Conservation (phyloP, 2,113 vertebrate species). For the Pteropus alecto region DNA sequence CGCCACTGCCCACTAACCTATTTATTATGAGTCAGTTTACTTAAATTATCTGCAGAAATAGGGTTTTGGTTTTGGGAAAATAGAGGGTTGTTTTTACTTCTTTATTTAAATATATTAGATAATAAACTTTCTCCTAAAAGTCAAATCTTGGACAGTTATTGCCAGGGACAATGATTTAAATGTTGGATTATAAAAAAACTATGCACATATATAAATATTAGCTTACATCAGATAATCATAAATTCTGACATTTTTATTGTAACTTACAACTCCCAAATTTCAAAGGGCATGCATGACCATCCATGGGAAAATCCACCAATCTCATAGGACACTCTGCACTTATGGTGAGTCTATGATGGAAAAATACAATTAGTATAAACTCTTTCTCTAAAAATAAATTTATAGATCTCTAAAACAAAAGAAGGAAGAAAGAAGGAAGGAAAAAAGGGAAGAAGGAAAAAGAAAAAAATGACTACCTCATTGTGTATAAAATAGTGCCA, state of each 20-base stretch:
- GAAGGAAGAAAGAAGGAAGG: neutral
- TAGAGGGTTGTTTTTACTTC: neutral
- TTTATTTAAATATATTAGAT: neutral
- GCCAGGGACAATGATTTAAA: neutral
- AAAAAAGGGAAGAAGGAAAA: neutral
- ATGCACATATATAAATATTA: neutral
- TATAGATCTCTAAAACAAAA: neutral
- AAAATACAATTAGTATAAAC: slow-evolving; percentile 74
- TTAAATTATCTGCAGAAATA: neutral
- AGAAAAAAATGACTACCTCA: slow-evolving; percentile 88
- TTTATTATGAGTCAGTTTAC: neutral
- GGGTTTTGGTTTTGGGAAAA: neutral
- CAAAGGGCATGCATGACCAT: slow-evolving; percentile 97
- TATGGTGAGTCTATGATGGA: slow-evolving; percentile 93
- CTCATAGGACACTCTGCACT: slow-evolving; percentile 99
- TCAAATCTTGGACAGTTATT: neutral
- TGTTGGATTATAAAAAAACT: neutral
- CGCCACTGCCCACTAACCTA: neutral
- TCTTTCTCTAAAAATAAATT: neutral
- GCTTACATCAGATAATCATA: neutral
- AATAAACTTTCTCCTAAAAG: slow-evolving; percentile 9
- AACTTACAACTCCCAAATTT: slow-evolving; percentile 99
- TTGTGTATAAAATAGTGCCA: slow-evolving; percentile 98
- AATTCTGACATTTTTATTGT: slow-evolving; percentile 42
- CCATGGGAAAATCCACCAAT: slow-evolving; percentile 99